Evolutionary conservation across 2,888 invertebrate genomes (phyloP), one percentile per base, ranked within the genome.

Genomic region (Tenthredo distinguenda): DNA sequence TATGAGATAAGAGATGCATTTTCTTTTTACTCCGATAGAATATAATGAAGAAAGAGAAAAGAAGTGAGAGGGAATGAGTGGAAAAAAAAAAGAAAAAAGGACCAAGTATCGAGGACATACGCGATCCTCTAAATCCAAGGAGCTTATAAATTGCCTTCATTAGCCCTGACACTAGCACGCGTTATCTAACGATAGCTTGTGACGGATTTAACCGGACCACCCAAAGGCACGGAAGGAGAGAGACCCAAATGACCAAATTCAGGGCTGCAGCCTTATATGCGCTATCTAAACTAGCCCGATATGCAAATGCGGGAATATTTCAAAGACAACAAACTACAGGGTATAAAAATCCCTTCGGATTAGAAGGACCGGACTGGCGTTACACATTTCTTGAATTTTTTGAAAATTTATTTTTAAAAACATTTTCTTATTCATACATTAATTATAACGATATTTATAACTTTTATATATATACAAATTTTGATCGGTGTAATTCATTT

Each of bases 161-260:
- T 79, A 79, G 34, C n/a, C 50, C 47, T 79, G 76, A 77, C 79
- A 62, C 79, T 62, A 79, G 55, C 31, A 34, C 47, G 18, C 68
- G 34, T 79, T 79, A 79, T 79, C 79, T 58, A 77, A 79, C 79
- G 79, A 79, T 79, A 79, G 58, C 37, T 79, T 79, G 58, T 83
- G 82, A 83, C 68, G 82, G 68, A 83, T 68, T 83, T 47, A 68
- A 83, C 65, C 18, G 82, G 82, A 83, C 82, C 82, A 83, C 82
- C 82, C 82, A 83, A 83, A 83, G 21, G 7, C 68, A 43, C 82
- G 65, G 40, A 34, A 74, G 72, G 55, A 77, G 12, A 77, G 40
- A 37, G 21, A 43, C 68, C 65, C 68, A 68, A 68, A 68, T 83
- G 40, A 83, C 82, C 82, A 47, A 83, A 83, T 68, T 83, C 82